Evolutionary conservation across 1,140 invertebrate species (phyloP).

Genomic region (Nasonia giraulti): DNA sequence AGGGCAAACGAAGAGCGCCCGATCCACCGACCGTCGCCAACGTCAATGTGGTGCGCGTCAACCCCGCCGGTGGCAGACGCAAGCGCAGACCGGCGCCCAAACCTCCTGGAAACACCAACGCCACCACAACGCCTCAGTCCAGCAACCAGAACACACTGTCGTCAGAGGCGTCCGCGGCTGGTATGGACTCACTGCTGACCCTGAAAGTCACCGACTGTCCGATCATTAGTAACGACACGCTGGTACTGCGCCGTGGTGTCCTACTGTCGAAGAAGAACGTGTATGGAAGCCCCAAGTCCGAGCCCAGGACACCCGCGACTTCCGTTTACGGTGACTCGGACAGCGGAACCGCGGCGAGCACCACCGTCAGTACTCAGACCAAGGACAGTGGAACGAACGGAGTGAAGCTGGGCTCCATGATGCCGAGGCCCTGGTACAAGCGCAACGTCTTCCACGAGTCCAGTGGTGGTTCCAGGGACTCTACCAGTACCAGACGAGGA

Average conservation of each 20-base stretch:
- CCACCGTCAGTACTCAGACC: not conserved
- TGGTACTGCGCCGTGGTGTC: constrained; percentile 67
- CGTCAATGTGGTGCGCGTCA: constrained; percentile 53
- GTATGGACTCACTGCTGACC: constrained; percentile 52
- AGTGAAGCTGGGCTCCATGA: constrained; percentile 59
- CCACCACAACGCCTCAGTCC: not conserved
- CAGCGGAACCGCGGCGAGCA: not conserved
- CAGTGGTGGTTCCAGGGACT: not conserved
- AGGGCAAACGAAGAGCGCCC: constrained; percentile 83
- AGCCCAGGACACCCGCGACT: not conserved
- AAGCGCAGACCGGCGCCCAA: constrained; percentile 75
- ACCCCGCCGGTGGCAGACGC: constrained; percentile 54
- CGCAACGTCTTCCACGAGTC: constrained; percentile 61
- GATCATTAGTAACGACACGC: constrained; percentile 69
- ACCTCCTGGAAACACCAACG: constrained; percentile 70
- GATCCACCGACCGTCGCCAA: constrained; percentile 75
- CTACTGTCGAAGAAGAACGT: constrained; percentile 60
- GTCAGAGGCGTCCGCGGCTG: constrained; percentile 35
- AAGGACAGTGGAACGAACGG: not conserved
- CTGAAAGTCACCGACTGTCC: constrained; percentile 38
- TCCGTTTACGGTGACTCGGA: not conserved
- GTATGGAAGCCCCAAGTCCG: constrained; percentile 54
- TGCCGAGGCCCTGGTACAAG: constrained; percentile 81
- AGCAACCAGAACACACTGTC: constrained; percentile 49
- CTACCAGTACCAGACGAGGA: not conserved